These are phyloP conservation scores for Megaceryle torquata DNA, from an alignment of 2,113 vertebrate species.

Conservation along the genomic window DNA sequence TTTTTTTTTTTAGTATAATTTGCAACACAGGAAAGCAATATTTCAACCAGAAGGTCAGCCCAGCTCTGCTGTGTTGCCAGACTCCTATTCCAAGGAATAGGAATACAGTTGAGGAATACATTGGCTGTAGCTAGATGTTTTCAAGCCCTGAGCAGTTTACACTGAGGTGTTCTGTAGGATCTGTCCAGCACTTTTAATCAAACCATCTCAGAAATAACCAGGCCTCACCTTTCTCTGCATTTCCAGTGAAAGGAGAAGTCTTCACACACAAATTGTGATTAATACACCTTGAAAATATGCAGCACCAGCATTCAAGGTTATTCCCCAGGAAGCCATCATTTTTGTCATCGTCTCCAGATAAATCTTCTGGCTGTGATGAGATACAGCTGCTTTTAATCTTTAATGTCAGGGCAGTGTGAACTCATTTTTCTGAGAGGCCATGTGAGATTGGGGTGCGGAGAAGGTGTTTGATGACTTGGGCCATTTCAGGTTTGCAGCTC, in stretches of 20 bases:
- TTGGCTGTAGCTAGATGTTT: neutral
- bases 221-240: neutral
- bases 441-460: neutral
- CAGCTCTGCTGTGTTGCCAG: neutral
- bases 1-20: neutral
- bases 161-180: accelerated
- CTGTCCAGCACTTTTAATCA: neutral
- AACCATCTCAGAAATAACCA: neutral
- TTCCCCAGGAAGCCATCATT: neutral
- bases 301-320: neutral
- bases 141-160: neutral
- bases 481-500: neutral
- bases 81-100: neutral
- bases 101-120: neutral
- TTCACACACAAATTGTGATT: neutral
- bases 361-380: neutral
- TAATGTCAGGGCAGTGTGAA: neutral
- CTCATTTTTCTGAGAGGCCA: neutral
- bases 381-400: conserved; percentile 11
- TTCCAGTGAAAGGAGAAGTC: neutral
- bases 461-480: neutral
- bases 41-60: neutral
- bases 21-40: neutral
- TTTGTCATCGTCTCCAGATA: neutral
- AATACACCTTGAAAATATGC: neutral